Evolutionary conservation across 2,888 invertebrate species (phyloP).

Genomic region (Drosophila cognata): DNA sequence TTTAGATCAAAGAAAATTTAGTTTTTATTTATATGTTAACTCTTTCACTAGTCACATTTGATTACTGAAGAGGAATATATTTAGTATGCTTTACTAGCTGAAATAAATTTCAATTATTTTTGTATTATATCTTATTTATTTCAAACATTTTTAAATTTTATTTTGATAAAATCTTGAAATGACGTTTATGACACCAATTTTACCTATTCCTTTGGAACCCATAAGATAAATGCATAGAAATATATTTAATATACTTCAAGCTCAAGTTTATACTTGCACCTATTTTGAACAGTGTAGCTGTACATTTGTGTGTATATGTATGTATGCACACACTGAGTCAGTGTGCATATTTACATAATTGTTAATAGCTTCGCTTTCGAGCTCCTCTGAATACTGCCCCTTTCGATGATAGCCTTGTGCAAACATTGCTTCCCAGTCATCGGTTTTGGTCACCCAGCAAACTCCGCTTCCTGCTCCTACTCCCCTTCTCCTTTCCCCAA

Average conservation of each 20-base stretch:
- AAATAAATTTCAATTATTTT: neutral
- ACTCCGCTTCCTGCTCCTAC: slow-evolving; percentile 5
- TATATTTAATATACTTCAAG: neutral
- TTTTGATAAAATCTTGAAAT: neutral
- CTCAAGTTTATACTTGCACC: neutral
- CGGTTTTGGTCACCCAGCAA: slow-evolving; percentile 16
- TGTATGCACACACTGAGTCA: slow-evolving; percentile 9
- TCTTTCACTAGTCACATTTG: no score
- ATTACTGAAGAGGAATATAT: neutral
- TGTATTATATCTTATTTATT: neutral
- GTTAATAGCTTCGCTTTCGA: slow-evolving; percentile 68
- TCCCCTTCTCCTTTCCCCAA: neutral
- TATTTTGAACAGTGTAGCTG: slow-evolving; percentile 1
- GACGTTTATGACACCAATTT: neutral
- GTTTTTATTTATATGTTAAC: neutral
- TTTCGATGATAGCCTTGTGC: slow-evolving; percentile 52
- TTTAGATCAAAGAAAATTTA: neutral
- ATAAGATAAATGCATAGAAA: neutral
- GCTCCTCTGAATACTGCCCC: slow-evolving; percentile 45
- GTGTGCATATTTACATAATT: slow-evolving; percentile 70
- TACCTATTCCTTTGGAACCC: neutral
- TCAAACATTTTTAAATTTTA: neutral
- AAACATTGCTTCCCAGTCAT: slow-evolving; percentile 47
- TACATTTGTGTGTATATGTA: neutral
- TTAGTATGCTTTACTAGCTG: neutral